Percentiles rank a stretch among this genome's conserved stretches.
Conservation (phyloP, 2,797 vertebrate species). For the Adelosebastes latens region DNA sequence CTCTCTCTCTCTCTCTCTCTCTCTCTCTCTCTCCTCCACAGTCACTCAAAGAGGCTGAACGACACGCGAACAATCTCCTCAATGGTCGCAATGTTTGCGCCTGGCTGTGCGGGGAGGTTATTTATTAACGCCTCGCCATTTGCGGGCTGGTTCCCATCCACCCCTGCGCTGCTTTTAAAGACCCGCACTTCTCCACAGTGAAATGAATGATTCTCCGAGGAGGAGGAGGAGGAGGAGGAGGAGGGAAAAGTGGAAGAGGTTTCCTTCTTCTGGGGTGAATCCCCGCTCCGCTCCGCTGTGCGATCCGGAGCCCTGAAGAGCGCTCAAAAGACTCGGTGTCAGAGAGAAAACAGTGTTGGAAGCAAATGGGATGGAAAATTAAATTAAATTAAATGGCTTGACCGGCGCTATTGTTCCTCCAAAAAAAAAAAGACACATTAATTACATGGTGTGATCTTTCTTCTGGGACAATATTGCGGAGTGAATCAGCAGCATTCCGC, state of each 20-base stretch:
- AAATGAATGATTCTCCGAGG: slow-evolving; percentile 90
- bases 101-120: slow-evolving; percentile 92
- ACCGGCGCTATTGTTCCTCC: slow-evolving; percentile 91
- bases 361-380: slow-evolving; percentile 99
- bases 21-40: slow-evolving; percentile 77
- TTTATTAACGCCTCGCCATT: slow-evolving; percentile 96
- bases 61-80: slow-evolving; percentile 98
- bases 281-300: slow-evolving; percentile 88
- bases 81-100: slow-evolving; percentile 92
- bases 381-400: slow-evolving; percentile 99
- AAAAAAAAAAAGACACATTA: slow-evolving; percentile 94
- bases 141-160: slow-evolving; percentile 94
- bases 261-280: slow-evolving; percentile 89
- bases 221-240: slow-evolving; percentile 74
- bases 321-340: slow-evolving; percentile 89
- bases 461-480: slow-evolving; percentile 91
- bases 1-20: slow-evolving; percentile 34
- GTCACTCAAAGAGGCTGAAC: slow-evolving; percentile 89
- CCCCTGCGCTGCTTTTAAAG: slow-evolving; percentile 85
- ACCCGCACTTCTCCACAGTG: slow-evolving; percentile 86
- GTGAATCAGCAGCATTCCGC: slow-evolving; percentile 91
- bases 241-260: slow-evolving; percentile 73
- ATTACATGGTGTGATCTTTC: slow-evolving; percentile 96
- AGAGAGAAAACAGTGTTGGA: slow-evolving; percentile 90
- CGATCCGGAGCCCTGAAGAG: slow-evolving; percentile 87